A percentile compares a stretch with the other conserved stretches of the same genome.
phyloP scores from a whole-genome alignment of 2,888 invertebrate genomes.

The Himalopsyche tibetana region DNA sequence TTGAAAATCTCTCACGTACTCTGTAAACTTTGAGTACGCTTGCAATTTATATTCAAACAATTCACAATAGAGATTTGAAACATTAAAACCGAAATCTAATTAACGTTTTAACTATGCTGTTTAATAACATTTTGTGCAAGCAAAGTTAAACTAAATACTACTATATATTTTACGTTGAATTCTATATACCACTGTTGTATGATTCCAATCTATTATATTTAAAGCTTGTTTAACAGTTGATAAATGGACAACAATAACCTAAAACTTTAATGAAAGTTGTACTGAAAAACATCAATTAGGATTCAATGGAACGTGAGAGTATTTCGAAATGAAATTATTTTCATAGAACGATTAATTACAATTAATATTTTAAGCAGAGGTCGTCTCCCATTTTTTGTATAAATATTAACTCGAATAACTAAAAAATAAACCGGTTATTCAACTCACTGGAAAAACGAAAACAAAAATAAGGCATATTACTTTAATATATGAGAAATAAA shows the following conservation, averaged over 20 bases:
- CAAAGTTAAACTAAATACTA: background rate
- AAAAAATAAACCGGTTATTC: too few species aligned
- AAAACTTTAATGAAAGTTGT: background rate
- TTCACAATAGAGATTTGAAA: background rate
- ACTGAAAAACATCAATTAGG: background rate
- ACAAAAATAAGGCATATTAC: too few species aligned
- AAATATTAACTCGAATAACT: too few species aligned
- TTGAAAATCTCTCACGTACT: constrained; percentile 25
- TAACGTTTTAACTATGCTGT: background rate
- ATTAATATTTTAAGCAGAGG: too few species aligned
- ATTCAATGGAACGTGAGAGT: background rate
- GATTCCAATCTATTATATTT: background rate
- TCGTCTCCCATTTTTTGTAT: too few species aligned
- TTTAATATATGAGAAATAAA: too few species aligned
- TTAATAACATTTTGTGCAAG: background rate
- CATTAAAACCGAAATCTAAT: constrained; percentile 21
- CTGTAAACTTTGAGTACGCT: background rate
- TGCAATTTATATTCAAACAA: constrained; percentile 15
- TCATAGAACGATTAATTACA: too few species aligned
- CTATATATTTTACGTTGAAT: background rate
- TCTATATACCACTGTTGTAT: background rate
- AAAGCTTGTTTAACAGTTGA: background rate
- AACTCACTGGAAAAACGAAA: too few species aligned
- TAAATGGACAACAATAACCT: background rate
- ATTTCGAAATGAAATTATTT: too few species aligned